Evolutionary conservation across 2,797 vertebrate genomes (phyloP).

Genomic region (Anniella stebbinsi): DNA sequence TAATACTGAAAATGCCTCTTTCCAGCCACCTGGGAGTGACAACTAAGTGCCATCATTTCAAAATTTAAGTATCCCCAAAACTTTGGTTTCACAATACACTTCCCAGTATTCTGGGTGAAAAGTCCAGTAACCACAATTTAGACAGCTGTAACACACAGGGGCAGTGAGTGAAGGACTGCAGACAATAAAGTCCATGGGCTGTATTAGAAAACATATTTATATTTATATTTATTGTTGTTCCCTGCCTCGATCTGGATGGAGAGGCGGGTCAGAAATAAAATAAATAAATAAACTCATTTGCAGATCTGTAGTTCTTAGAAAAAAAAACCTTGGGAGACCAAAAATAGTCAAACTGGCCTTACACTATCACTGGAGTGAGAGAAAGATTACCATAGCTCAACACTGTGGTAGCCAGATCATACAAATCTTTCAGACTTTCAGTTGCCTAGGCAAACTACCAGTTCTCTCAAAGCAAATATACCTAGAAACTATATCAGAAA

Average conservation of each 20-base stretch:
- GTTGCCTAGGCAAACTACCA: not conserved
- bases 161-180: not conserved
- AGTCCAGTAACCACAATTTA: not conserved
- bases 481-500: not conserved
- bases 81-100: not conserved
- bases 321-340: not conserved
- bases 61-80: not conserved
- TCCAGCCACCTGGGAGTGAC: not conserved
- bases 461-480: not conserved
- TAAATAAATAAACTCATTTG: no score
- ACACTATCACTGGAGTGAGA: not conserved
- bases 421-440: not conserved
- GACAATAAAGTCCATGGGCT: not conserved
- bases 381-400: not conserved
- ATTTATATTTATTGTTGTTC: no score
- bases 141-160: not conserved
- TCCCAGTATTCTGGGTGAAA: not conserved
- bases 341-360: not conserved
- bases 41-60: not conserved
- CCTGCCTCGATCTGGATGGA: no score
- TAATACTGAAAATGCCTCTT: conserved; percentile 7
- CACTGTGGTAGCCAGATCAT: not conserved
- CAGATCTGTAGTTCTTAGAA: not conserved
- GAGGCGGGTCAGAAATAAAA: no score
- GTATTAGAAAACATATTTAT: not conserved